A percentile compares a stretch with the other conserved stretches of the same genome.
These are phyloP conservation scores for Craseonycteris thonglongyai DNA, from an alignment of 2,113 vertebrate genomes.

Conservation along the genomic window DNA sequence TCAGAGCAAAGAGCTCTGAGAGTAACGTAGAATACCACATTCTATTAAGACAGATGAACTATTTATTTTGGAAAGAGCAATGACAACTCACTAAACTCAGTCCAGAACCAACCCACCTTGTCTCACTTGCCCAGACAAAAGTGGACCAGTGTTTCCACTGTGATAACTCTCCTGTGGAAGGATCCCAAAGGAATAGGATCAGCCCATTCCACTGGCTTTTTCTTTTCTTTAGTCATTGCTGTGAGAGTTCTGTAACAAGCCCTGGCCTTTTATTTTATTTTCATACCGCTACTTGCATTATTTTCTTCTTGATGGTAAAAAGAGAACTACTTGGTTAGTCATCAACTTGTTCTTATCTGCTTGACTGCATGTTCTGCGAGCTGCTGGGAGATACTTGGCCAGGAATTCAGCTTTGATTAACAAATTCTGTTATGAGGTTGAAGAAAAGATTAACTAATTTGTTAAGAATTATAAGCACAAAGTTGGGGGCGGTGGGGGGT, in stretches of 20 bases:
- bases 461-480: conserved; percentile 61
- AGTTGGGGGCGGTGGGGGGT: not conserved
- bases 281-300: not conserved
- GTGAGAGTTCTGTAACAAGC: not conserved
- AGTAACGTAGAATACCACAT: not conserved
- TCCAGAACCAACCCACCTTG: not conserved
- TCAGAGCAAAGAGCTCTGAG: not conserved
- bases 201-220: not conserved
- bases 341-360: conserved; percentile 42
- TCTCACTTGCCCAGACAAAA: not conserved
- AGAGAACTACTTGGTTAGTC: not conserved
- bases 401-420: conserved; percentile 63
- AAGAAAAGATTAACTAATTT: conserved; percentile 65
- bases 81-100: not conserved
- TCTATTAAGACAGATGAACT: not conserved
- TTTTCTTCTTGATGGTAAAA: conserved; percentile 12
- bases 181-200: not conserved
- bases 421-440: conserved; percentile 50
- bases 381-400: conserved; percentile 31
- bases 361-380: conserved; percentile 15
- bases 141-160: not conserved
- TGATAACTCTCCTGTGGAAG: not conserved
- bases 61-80: not conserved
- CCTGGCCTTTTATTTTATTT: not conserved
- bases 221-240: not conserved